A percentile compares a stretch with the other conserved stretches of the same genome.
phyloP scores from a whole-genome alignment of 2,888 invertebrate species.

The Acronicta leporina region DNA sequence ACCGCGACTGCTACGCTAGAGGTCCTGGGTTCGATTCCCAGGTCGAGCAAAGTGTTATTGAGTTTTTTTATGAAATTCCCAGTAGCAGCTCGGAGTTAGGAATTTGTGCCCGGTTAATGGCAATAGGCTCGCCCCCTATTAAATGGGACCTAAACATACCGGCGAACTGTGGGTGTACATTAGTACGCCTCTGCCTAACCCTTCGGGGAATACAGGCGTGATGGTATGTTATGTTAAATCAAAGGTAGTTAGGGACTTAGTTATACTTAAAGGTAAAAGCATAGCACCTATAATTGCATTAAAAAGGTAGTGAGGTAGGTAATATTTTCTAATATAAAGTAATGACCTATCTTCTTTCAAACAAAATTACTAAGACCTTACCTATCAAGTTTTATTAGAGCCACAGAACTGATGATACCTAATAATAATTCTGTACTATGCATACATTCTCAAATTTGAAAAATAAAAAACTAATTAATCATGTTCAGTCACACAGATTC shows the following conservation, averaged over 20 bases:
- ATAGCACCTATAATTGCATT: constrained; percentile 30
- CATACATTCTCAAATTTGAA: neutral
- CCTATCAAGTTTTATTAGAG: constrained; percentile 1
- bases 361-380: constrained; percentile 7
- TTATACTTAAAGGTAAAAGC: constrained; percentile 33
- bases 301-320: constrained; percentile 29
- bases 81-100: too few relatives aligned
- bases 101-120: too few relatives aligned
- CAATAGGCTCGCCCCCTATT: too few relatives aligned
- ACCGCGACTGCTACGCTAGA: too few relatives aligned
- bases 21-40: too few relatives aligned
- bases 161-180: too few relatives aligned
- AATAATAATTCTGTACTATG: neutral
- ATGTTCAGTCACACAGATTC: constrained; percentile 32
- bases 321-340: constrained; percentile 29
- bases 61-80: too few relatives aligned
- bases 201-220: too few relatives aligned
- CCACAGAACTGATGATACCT: neutral
- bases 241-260: constrained; percentile 33
- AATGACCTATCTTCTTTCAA: constrained; percentile 11
- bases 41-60: too few relatives aligned
- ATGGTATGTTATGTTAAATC: too few relatives aligned
- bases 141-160: too few relatives aligned
- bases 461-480: constrained; percentile 32
- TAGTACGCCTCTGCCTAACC: too few relatives aligned